phyloP scores from a whole-genome alignment of 1,140 invertebrate species.

The Aculops lycopersici region DNA sequence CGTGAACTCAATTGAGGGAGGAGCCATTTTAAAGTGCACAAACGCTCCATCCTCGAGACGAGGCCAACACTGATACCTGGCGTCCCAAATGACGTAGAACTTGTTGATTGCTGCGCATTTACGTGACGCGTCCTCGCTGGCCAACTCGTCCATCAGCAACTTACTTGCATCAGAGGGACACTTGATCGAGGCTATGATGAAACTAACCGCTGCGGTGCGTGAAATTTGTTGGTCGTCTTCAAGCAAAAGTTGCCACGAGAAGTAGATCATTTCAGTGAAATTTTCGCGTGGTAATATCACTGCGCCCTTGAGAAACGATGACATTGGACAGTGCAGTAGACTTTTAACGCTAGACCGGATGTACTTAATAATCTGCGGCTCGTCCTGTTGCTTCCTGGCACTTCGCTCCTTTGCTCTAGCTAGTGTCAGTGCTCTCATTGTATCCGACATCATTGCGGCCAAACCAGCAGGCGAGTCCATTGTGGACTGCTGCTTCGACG shows the following conservation, averaged over 20 bases:
- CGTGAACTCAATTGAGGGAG: conserved; percentile 92
- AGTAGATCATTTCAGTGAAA: conserved; percentile 49
- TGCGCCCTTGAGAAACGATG: conserved; percentile 59
- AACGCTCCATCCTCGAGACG: conserved; percentile 92
- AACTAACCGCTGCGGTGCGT: conserved; percentile 37
- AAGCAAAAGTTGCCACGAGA: conserved; percentile 71
- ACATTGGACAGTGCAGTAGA: conserved; percentile 59
- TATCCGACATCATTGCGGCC: too few relatives aligned
- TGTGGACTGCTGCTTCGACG: not conserved
- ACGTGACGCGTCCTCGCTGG: conserved; percentile 37
- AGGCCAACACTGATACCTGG: conserved; percentile 91
- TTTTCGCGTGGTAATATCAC: conserved; percentile 56
- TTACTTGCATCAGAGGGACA: conserved; percentile 50
- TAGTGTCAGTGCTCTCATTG: not conserved
- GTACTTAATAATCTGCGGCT: conserved; percentile 41
- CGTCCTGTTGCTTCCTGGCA: conserved; percentile 17
- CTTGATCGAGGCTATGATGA: conserved; percentile 63
- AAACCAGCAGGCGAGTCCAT: not conserved
- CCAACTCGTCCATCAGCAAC: conserved; percentile 51
- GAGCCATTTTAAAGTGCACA: conserved; percentile 73
- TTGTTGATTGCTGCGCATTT: conserved; percentile 45
- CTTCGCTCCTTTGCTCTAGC: not conserved
- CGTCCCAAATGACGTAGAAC: conserved; percentile 45
- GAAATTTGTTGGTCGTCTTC: conserved; percentile 28
- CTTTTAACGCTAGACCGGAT: conserved; percentile 47